phyloP scores from a whole-genome alignment of 2,113 vertebrate genomes.

The Synodontis membranacea region DNA sequence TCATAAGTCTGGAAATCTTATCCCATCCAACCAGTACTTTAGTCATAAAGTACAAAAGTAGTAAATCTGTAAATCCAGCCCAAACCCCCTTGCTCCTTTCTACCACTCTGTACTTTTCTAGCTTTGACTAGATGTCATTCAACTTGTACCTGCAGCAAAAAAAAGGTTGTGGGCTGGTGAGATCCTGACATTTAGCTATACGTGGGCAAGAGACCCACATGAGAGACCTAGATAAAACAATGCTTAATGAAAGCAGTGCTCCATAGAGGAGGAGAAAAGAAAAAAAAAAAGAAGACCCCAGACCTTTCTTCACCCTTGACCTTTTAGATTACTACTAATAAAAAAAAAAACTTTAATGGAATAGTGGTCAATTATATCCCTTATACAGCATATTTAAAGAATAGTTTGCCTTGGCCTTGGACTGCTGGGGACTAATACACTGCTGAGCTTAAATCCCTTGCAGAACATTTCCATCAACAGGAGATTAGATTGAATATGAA shows the following conservation, averaged over 20 bases:
- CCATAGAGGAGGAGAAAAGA: background rate
- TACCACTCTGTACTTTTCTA: background rate
- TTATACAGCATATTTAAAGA: slow-evolving; percentile 32
- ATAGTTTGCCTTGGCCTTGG: background rate
- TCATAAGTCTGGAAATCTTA: background rate
- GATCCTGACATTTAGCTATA: background rate
- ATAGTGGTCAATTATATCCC: background rate
- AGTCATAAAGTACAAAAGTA: background rate
- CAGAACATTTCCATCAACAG: slow-evolving; percentile 19
- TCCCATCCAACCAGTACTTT: background rate
- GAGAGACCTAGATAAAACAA: background rate
- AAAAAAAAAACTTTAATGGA: background rate
- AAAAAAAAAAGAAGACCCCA: background rate
- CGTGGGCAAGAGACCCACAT: background rate
- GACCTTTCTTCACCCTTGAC: background rate
- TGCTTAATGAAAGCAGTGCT: background rate
- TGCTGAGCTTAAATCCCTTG: background rate
- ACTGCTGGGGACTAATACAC: background rate
- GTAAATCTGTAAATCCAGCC: background rate
- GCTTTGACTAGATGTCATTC: background rate
- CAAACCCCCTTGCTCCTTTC: background rate
- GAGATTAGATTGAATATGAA: slow-evolving; percentile 9
- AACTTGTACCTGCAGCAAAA: background rate
- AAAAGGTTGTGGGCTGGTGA: background rate
- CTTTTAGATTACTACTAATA: background rate